Conservation (phyloP, 2,888 invertebrate species). For the Pollenia griseotomentosa region DNA sequence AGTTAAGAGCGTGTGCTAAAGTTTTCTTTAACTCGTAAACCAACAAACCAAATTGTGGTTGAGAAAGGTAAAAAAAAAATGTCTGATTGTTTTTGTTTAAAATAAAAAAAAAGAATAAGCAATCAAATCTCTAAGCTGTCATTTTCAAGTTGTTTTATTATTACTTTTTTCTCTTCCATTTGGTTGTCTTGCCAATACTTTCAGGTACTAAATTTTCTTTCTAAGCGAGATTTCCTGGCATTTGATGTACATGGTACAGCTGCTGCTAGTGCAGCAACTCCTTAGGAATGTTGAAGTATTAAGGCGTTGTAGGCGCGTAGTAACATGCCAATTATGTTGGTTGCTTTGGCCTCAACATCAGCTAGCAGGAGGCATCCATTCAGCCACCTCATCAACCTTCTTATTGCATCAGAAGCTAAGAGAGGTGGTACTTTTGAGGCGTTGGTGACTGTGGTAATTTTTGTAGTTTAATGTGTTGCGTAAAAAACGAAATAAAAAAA, state of each 20-base stretch:
- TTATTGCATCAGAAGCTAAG: constrained; percentile 46
- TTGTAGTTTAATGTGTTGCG: constrained; percentile 59
- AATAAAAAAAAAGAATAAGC: constrained; percentile 18
- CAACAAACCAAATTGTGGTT: constrained; percentile 31
- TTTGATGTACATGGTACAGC: constrained; percentile 33
- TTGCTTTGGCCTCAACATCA: constrained; percentile 40
- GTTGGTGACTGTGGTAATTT: constrained; percentile 73
- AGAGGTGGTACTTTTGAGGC: constrained; percentile 71
- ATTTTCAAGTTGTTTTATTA: constrained; percentile 55
- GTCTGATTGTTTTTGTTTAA: constrained; percentile 36
- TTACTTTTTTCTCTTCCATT: neutral
- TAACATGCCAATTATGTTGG: constrained; percentile 69
- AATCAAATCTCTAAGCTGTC: constrained; percentile 64
- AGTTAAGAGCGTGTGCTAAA: constrained; percentile 67
- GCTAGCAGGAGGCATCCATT: constrained; percentile 43
- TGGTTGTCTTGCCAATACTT: constrained; percentile 50
- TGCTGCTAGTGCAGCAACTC: constrained; percentile 15
- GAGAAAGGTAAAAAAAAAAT: constrained; percentile 21
- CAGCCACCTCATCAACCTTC: constrained; percentile 50
- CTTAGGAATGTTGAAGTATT: constrained; percentile 60
- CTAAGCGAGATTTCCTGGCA: constrained; percentile 48
- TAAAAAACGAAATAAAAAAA: constrained; percentile 50
- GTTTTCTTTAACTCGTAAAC: constrained; percentile 30
- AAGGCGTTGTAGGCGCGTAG: constrained; percentile 73
- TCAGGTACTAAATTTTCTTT: constrained; percentile 52